Evolutionary conservation across 2,888 invertebrate species (phyloP), one percentile per base, ranked within the genome.

Genomic region (Cacoxenus indagator): DNA sequence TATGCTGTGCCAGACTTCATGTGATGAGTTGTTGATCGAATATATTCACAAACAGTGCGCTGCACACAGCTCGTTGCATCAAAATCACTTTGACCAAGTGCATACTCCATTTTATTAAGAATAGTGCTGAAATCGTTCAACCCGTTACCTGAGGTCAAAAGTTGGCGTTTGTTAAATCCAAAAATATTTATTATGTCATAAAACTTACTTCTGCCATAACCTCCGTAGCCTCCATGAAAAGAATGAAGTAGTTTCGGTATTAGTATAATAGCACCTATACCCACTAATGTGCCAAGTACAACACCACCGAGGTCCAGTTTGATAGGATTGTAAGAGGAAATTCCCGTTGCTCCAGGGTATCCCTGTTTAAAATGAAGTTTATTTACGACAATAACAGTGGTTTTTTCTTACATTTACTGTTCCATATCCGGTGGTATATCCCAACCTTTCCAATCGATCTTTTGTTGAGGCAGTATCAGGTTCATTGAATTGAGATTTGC

Each of bases 301-400:
- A 95, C 92, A 0, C 95, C 95, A 5, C 95, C 95, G 0, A 95
- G 89, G 81, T 95, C 95, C 65, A 95, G 91, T 88, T 94, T 95
- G 70, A 94, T 89, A 0, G 95, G 94, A 1, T 92, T 92, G 76
- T 94, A 93, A 14, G 92, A 87, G 0, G 93, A 92, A 11, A 90
- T 86, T 4, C 89, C 89, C 17, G 87, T 87, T 14, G 86, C 87
- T 51, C 85, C 85, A 26, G 88, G 87, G 75, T 89, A 89, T 8
- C 80, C 89, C 89, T 88, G 59, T 8, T n/a, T n/a, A n/a, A n/a
- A n/a, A n/a, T n/a, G n/a, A n/a, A n/a, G n/a, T n/a, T n/a, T n/a
- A n/a, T n/a, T n/a, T n/a, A 46, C 19, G 22, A 1, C 0, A 59
- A 22, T 17, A 22, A 37, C 29, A 48, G 11, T 45, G 55, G n/a